Evolutionary conservation across 2,797 vertebrate species (phyloP).

Genomic region (Poliocrania exsul): DNA sequence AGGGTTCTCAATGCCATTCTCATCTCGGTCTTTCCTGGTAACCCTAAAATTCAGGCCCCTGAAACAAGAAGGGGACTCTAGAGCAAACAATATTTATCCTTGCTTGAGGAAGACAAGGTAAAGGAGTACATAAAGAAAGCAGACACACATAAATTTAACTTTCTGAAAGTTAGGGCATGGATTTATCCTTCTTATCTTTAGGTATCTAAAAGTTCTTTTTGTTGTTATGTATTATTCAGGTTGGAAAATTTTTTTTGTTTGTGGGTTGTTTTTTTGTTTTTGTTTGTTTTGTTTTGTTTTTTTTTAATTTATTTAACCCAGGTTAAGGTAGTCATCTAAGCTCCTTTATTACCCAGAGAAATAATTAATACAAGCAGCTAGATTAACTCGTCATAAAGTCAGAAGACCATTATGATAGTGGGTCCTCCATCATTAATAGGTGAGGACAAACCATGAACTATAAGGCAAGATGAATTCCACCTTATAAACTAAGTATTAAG

Average conservation of each 20-base stretch:
- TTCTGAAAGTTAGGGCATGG: background rate
- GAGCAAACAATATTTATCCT: background rate
- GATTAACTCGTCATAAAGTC: background rate
- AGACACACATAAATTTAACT: background rate
- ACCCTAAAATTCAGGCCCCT: background rate
- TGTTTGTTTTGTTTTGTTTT: accelerated
- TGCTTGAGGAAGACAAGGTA: background rate
- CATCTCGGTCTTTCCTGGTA: background rate
- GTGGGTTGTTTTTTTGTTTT: too few species aligned
- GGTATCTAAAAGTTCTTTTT: background rate
- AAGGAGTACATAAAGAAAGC: background rate
- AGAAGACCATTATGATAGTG: background rate
- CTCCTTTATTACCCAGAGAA: background rate
- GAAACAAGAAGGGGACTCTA: background rate
- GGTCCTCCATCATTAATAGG: background rate
- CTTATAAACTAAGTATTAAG: background rate
- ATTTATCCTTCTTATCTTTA: background rate
- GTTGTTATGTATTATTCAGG: background rate
- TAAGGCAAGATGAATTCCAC: background rate
- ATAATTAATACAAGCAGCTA: background rate
- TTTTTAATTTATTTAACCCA: accelerated
- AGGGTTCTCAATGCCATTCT: background rate
- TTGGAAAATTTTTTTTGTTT: background rate
- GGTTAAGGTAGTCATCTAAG: background rate
- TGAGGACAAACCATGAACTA: background rate